Conservation (phyloP, 2,888 invertebrate genomes). For the Pseudoips prasinana region DNA sequence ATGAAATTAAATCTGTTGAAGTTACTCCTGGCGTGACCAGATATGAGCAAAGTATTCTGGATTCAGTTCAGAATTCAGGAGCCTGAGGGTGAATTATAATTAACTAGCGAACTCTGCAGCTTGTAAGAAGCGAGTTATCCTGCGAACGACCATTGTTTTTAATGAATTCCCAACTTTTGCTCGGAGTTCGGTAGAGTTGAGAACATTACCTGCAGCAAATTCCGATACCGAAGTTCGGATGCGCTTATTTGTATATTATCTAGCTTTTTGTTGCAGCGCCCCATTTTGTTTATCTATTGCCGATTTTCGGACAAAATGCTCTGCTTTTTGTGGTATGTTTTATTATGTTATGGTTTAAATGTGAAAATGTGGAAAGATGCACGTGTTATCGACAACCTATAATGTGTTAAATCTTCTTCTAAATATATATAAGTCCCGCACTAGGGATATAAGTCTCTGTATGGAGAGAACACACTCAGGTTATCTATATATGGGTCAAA, state of each 20-base stretch:
- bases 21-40: constrained; percentile 14
- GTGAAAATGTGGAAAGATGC: too few species aligned
- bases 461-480: too few species aligned
- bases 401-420: too few species aligned
- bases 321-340: too few species aligned
- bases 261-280: constrained; percentile 5
- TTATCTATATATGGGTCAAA: too few species aligned
- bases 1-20: constrained; percentile 8
- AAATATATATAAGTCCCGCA: too few species aligned
- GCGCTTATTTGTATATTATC: constrained; percentile 31
- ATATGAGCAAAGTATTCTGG: constrained; percentile 33
- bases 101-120: constrained; percentile 44
- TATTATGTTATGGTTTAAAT: too few species aligned
- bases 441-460: too few species aligned
- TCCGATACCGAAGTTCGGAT: constrained; percentile 31
- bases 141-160: constrained; percentile 55
- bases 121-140: constrained; percentile 45
- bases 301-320: not conserved
- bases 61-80: constrained; percentile 35
- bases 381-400: too few species aligned
- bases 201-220: constrained; percentile 52
- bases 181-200: constrained; percentile 34
- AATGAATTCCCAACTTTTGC: constrained; percentile 53
- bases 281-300: not conserved
- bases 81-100: constrained; percentile 57